Evolutionary conservation across 2,888 invertebrate species (phyloP).

Genomic region (Nowickia ferox): DNA sequence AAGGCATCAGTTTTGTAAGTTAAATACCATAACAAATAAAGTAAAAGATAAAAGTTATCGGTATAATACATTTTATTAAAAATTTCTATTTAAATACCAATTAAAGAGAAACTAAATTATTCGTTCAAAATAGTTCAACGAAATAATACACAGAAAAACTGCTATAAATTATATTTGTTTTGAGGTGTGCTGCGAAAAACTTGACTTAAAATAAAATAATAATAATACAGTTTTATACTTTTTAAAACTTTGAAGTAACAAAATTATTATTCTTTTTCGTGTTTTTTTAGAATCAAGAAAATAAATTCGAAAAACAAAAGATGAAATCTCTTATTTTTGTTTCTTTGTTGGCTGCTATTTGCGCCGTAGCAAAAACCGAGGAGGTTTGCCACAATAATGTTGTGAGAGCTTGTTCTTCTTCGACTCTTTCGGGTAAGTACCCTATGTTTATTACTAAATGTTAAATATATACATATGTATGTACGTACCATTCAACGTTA

Average conservation of each 20-base stretch:
- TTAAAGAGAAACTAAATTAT: constrained; percentile 48
- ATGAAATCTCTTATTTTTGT: constrained; percentile 86
- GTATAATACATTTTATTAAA: neutral
- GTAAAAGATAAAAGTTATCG: constrained; percentile 31
- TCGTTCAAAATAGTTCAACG: constrained; percentile 40
- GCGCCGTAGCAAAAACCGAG: constrained; percentile 82
- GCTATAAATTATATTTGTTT: constrained; percentile 18
- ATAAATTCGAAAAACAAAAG: constrained; percentile 76
- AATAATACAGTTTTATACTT: constrained; percentile 5
- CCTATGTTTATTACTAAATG: neutral
- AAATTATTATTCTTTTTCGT: constrained; percentile 15
- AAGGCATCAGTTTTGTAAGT: constrained; percentile 75
- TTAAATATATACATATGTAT: neutral
- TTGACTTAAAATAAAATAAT: neutral
- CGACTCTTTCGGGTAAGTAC: constrained; percentile 77
- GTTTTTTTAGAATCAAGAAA: constrained; percentile 48
- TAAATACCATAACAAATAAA: constrained; percentile 24
- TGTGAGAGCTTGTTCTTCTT: constrained; percentile 83
- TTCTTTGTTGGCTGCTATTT: constrained; percentile 83
- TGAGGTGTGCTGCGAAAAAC: constrained; percentile 30
- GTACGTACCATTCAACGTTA: neutral
- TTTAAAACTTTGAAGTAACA: constrained; percentile 34
- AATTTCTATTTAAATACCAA: constrained; percentile 61
- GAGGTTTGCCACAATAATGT: constrained; percentile 86
- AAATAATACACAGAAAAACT: constrained; percentile 42